Base-by-base conservation (phyloP, 1,140 invertebrate species). In the Zaprionus nigranus region DNA sequence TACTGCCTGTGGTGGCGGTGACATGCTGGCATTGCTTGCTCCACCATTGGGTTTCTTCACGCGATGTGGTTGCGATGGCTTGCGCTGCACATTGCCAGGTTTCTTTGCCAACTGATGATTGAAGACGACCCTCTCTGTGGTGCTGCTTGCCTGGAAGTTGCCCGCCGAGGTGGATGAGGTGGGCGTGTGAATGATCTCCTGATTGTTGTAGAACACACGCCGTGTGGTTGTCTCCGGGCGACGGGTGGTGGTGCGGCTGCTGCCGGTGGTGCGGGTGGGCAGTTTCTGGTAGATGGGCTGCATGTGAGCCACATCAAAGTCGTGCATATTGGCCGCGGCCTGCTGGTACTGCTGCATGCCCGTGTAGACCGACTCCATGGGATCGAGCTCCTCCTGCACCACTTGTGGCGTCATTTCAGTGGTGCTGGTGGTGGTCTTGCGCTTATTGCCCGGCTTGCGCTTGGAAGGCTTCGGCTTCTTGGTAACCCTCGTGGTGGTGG, bases 271-370 rank as follows among this genome's bases (percentile, higher is more conserved):
- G 65, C 54, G 40, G 2, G 40, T 78, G 5, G 91, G 80, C 17
- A 78, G 60, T 24, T 92, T 91, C 40, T 92, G 84, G 36, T 92
- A 91, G 15, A 92, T 92, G 13, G 91, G 91, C 57, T 92, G 82
- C 87, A 92, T 91, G 38, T 92, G 79, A 1, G 75, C 69, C 26
- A 85, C 54, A 17, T 92, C 84, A 24, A 92, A 92, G 51, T 92
- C 77, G 2, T 78, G 90, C 74, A 91, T 80, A 28, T 83, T 83
- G 28, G 91, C 74, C 0, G 82, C 81, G 4, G 81, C 59, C 67
- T 92, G 80, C 24, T 92, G 91, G 69, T 92, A 92, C 46, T 92
- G 91, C 51, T 92, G 84, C 40, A 92, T 91, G 20, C 91, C 91
- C n/a, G 91, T 91, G 13, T 92, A 92, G 2, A 92, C 91, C 0